Conservation (phyloP, 2,888 invertebrate species). For the Lasius platythorax region DNA sequence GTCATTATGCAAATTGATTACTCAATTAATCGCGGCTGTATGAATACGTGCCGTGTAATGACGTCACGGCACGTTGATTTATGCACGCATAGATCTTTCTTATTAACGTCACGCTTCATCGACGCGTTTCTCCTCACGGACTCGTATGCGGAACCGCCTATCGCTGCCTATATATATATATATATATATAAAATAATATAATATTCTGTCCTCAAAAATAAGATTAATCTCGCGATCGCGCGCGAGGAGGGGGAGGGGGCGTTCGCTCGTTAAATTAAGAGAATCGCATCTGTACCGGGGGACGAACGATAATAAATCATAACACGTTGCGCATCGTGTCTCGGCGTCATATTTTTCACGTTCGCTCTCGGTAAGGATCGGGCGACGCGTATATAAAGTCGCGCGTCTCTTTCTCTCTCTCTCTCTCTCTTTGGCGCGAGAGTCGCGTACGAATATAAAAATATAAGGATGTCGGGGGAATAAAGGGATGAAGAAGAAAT, state of each 20-base stretch:
- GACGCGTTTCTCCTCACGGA: neutral
- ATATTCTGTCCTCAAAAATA: neutral
- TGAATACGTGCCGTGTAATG: conserved; percentile 26
- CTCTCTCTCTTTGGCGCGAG: neutral
- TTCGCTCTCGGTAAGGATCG: conserved; percentile 25
- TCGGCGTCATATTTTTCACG: conserved; percentile 19
- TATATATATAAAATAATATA: neutral
- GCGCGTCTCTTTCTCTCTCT: neutral
- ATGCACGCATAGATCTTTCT: conserved; percentile 15
- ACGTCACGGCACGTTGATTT: conserved; percentile 19
- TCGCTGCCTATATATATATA: neutral
- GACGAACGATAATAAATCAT: conserved; percentile 7
- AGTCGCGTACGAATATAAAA: conserved; percentile 37
- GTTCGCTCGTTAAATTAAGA: conserved; percentile 42
- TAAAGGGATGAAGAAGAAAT: conserved; percentile 57
- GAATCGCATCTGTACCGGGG: neutral
- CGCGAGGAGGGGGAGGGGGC: neutral
- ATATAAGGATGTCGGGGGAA: conserved; percentile 53
- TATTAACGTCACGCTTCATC: conserved; percentile 28
- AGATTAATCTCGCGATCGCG: neutral
- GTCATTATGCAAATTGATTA: conserved; percentile 17
- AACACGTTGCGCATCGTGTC: neutral
- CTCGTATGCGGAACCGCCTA: neutral
- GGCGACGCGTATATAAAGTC: conserved; percentile 30
- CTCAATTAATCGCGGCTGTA: conserved; percentile 34